phyloP scores from a whole-genome alignment of 2,797 vertebrate species.

The Dicrostonyx torquatus region DNA sequence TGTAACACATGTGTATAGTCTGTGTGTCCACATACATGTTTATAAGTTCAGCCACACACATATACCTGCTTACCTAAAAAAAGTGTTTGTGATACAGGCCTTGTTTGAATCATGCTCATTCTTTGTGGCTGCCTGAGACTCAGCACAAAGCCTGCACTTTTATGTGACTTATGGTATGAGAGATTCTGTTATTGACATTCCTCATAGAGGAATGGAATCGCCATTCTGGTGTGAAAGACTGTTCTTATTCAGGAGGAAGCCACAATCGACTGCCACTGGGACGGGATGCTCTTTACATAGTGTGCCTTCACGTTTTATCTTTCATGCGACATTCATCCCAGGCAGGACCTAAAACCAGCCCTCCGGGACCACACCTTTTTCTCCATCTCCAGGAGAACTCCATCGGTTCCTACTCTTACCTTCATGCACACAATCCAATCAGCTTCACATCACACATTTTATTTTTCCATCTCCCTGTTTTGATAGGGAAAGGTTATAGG shows the following conservation, averaged over 20 bases:
- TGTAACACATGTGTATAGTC: neutral
- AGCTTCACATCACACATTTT: neutral
- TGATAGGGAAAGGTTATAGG: slow-evolving; percentile 43
- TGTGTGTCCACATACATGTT: neutral
- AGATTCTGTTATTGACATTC: neutral
- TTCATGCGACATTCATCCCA: accelerated
- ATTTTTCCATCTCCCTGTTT: neutral
- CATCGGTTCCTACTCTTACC: neutral
- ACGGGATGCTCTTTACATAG: neutral
- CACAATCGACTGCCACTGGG: accelerated
- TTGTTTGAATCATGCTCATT: neutral
- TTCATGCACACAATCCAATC: neutral
- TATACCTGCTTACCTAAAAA: neutral
- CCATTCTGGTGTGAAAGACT: neutral
- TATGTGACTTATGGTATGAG: neutral
- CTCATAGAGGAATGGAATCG: neutral
- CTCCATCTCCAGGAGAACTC: neutral
- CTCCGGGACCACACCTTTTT: accelerated
- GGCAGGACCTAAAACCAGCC: neutral
- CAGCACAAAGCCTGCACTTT: neutral
- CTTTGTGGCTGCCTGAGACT: neutral
- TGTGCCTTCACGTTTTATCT: accelerated
- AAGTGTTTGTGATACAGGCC: neutral
- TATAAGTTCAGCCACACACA: neutral
- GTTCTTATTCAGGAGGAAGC: neutral